Percentiles rank a stretch among this genome's conserved stretches.
These are phyloP conservation scores for Nudaria mundana DNA, from an alignment of 2,888 invertebrate species.

Conservation along the genomic window DNA sequence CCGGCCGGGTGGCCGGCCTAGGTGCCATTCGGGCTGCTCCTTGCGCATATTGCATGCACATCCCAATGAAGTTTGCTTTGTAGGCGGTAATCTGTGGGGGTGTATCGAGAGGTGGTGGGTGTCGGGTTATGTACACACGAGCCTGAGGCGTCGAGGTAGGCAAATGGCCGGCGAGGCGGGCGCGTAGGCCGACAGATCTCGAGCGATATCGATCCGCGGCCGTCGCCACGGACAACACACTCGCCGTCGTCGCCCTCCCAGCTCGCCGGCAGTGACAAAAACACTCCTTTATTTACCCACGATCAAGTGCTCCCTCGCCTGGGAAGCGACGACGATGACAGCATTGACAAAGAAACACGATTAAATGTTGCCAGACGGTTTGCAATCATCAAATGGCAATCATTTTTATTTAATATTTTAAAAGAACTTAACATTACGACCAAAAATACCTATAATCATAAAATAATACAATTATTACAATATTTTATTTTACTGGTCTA, in stretches of 20 bases:
- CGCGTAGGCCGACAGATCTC: conserved; percentile 77
- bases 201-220: conserved; percentile 78
- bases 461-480: background rate
- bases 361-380: conserved; percentile 20
- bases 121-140: conserved; percentile 79
- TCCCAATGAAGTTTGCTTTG: conserved; percentile 81
- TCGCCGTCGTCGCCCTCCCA: conserved; percentile 68
- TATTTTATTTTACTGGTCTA: conserved; percentile 10
- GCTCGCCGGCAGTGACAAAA: conserved; percentile 72
- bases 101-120: conserved; percentile 71
- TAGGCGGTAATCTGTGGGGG: conserved; percentile 80
- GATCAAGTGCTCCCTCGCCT: conserved; percentile 28
- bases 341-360: conserved; percentile 33
- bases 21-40: conserved; percentile 72
- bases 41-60: conserved; percentile 81
- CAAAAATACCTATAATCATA: too few species aligned
- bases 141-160: conserved; percentile 80
- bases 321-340: conserved; percentile 29
- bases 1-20: conserved; percentile 53
- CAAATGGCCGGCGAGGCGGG: conserved; percentile 78
- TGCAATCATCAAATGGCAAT: conserved; percentile 11
- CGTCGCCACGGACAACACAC: conserved; percentile 69
- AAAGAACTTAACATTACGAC: too few species aligned
- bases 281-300: conserved; percentile 75
- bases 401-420: background rate